Evolutionary conservation across 2,797 vertebrate species (phyloP), one percentile per base, ranked within the genome.

Genomic region (Tauraco hartlaubi): DNA sequence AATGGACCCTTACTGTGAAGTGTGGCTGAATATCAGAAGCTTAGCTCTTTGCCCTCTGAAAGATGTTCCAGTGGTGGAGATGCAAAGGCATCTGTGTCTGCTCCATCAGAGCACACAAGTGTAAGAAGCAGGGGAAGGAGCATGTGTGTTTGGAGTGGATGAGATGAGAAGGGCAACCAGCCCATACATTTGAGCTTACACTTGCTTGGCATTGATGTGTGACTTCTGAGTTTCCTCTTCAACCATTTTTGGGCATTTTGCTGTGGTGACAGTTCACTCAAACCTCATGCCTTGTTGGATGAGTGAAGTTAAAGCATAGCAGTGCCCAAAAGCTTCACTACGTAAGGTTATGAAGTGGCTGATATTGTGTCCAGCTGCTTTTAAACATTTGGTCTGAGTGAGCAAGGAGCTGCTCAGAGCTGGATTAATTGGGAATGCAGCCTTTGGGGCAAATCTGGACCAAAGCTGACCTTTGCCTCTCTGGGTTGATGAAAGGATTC

Each of bases 151-250:
- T 22, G 9, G 33, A 48, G 33, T 29, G 31, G 44, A 43, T 82
- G 9, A 16, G 31, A 41, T 0, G 3, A 58, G 71, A 87, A 87
- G 51, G 58, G 15, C 39, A 89, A 2, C 14, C 37, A 68, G 33
- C 19, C 41, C 35, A 13, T 64, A 19, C 44, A 39, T 46, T 46
- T 41, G 28, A 83, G 33, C 48, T 79, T 78, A 25, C 1, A 12
- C 26, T 82, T 84, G 6, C 3, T 29, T 76, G 62, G 14, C 0
- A 1, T 15, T 58, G 55, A 19, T 1, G 2, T 29, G 9, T 12
- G 62, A 73, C 55, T 59, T 74, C 15, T 56, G 64, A 31, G 22
- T 31, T 62, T 54, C 23, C 15, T 73, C 23, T 77, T 90, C 20
- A 35, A 3, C 26, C 11, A 9, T 0, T 67, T 82, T 35, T 25